Base-by-base conservation (phyloP, 2,888 invertebrate genomes). In the Lasioglossum morio region DNA sequence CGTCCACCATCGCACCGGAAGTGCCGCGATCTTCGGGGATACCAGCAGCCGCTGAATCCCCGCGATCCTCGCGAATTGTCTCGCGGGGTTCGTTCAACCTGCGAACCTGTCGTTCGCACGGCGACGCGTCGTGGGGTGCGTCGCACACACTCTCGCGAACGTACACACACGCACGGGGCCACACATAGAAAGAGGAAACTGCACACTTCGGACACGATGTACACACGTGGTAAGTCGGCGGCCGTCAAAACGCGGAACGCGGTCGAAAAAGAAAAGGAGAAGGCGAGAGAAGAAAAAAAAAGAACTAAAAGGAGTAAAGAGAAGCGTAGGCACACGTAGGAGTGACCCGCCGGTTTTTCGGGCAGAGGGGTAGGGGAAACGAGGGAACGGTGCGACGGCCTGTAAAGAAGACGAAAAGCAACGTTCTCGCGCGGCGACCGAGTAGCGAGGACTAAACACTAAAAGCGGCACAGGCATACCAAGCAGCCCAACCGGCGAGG, bases 361-460 rank as follows among this genome's bases (percentile, higher is more conserved):
- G 34, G 63, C 30, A 63, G 12, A 70, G 37, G 40, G 72, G 66
- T 19, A 30, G n/a, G 43, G 53, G 40, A 57, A 30, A 19, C 60
- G 34, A 53, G 40, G 12, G 63, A 34, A 72, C 77, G 79, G 60
- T 66, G 66, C n/a, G 73, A 80, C 72, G 75, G 70, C 77, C 76
- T 86, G 37, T 57, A 85, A 87, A 76, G 86, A 86, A 88, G 88
- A 82, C 87, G 86, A 82, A 90, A 86, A 79, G 79, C 80, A 88
- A 90, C 89, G 91, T 92, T 89, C 90, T 85, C 93, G 89, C 90
- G 89, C 90, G 88, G 88, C 93, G 92, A 86, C 90, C 93, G 93
- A 94, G 93, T 91, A 92, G 86, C 93, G 92, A 94, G 93, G 92
- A 95, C 94, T 94, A 94, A 94, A 92, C 94, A 94, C 93, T 94